Conservation (phyloP, 2,888 invertebrate species). For the Troides helena region DNA sequence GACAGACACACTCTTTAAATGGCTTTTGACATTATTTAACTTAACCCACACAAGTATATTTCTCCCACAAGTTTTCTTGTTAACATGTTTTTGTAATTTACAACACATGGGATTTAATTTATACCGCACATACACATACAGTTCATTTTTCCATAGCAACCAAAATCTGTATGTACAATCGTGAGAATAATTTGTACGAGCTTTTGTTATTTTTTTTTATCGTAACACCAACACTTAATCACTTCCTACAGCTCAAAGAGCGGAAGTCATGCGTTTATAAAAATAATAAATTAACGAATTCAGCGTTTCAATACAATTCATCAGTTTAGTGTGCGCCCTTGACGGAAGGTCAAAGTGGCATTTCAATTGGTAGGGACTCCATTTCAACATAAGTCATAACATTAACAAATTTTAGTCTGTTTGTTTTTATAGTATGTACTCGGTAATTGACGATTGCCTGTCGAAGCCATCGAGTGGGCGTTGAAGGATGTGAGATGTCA, state of each 20-base stretch:
- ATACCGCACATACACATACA: conserved; percentile 39
- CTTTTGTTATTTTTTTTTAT: conserved; percentile 65
- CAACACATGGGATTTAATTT: conserved; percentile 33
- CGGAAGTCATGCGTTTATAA: conserved; percentile 73
- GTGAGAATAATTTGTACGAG: conserved; percentile 66
- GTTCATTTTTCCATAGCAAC: conserved; percentile 54
- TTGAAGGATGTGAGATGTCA: conserved; percentile 53
- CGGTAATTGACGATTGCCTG: conserved; percentile 68
- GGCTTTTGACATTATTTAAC: conserved; percentile 17
- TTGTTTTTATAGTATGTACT: conserved; percentile 66
- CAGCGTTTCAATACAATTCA: conserved; percentile 59
- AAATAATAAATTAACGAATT: conserved; percentile 72
- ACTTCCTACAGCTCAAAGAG: conserved; percentile 76
- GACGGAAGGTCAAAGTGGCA: conserved; percentile 66
- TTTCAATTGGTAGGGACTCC: conserved; percentile 54
- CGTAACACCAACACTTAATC: conserved; percentile 65
- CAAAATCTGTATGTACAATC: conserved; percentile 53
- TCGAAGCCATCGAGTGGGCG: conserved; percentile 59
- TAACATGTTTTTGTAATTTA: conserved; percentile 1
- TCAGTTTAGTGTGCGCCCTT: conserved; percentile 58
- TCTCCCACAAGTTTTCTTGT: conserved; percentile 14
- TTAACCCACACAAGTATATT: conserved; percentile 12
- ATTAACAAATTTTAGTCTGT: conserved; percentile 57
- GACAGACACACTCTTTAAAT: conserved; percentile 35
- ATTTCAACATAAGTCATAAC: conserved; percentile 61